A percentile compares a stretch with the other conserved stretches of the same genome.
Conservation (phyloP, 2,113 vertebrate species). For the Odocoileus hemionus region DNA sequence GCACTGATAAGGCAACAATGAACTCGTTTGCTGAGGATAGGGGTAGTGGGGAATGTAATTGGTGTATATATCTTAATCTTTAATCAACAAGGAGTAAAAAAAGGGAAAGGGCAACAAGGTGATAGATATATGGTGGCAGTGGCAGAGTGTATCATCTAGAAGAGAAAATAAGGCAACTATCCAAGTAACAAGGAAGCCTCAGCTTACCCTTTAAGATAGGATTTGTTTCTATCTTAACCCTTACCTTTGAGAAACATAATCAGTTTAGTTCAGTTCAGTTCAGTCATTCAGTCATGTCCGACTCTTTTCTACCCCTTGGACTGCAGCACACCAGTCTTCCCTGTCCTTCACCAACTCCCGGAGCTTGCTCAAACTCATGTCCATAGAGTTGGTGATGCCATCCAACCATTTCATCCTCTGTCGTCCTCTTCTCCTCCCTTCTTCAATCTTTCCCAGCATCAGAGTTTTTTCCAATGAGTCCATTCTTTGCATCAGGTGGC, state of each 20-base stretch:
- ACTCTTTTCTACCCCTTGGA: background rate
- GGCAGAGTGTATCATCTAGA: background rate
- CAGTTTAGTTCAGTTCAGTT: background rate
- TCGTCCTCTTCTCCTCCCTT: background rate
- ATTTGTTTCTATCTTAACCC: background rate
- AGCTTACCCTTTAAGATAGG: background rate
- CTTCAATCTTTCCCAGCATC: background rate
- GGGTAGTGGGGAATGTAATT: background rate
- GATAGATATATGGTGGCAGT: background rate
- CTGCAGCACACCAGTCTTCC: background rate
- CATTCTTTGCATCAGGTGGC: background rate
- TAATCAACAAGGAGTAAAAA: background rate
- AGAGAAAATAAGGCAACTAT: background rate
- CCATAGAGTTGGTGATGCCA: background rate
- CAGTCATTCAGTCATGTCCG: background rate
- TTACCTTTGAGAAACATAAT: background rate
- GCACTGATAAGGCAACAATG: background rate
- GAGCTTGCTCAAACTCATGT: background rate
- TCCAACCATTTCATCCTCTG: background rate
- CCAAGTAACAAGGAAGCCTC: background rate
- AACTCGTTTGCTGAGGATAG: background rate
- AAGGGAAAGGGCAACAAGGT: background rate
- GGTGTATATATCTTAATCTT: slow-evolving; percentile 7
- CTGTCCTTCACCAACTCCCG: background rate
- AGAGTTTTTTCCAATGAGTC: background rate